Evolutionary conservation across 2,888 invertebrate genomes (phyloP), one percentile per base, ranked within the genome.

Genomic region (Papilio protenor): DNA sequence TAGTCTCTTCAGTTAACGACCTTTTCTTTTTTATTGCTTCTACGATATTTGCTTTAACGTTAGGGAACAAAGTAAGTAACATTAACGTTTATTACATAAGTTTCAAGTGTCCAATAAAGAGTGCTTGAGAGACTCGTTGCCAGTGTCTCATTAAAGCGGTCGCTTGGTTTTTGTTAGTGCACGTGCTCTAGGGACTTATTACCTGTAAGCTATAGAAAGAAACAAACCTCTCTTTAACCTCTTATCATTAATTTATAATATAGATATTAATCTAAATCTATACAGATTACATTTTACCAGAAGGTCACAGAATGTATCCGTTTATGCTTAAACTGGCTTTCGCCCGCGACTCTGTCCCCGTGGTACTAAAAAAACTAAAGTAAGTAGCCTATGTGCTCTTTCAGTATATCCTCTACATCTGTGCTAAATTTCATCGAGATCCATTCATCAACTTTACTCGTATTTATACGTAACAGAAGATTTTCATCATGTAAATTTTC

Each of bases 31-130:
- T 69, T 69, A 69, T 69, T 69, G 66, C 66, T 69, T 21, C 66
- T 45, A 69, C 66, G 66, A 69, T 69, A 69, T 69, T 69, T 69
- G 66, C 66, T 69, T 69, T 45, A 69, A 69, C 66, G 66, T 69
- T 69, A 69, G 66, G 66, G 66, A 69, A 69, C 66, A 69, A 69
- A 69, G 66, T 69, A 72, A 72, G 52, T 72, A 72, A 72, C 72
- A 33, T 72, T 72, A 72, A 72, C 72, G 55, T 72, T 55, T 72
- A 69, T 69, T 69, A 69, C 66, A 69, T 69, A 69, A 69, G 66
- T 69, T 69, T 69, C 66, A 69, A 69, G 66, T 45, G 66, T 69
- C 66, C 66, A 69, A 69, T 69, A 69, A 72, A 72, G 72, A 72
- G 72, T 72, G 21, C 72, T 72, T 72, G 33, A 55, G 72, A 72